Base-by-base conservation (phyloP, 2,113 vertebrate species). In the Dascyllus trimaculatus region DNA sequence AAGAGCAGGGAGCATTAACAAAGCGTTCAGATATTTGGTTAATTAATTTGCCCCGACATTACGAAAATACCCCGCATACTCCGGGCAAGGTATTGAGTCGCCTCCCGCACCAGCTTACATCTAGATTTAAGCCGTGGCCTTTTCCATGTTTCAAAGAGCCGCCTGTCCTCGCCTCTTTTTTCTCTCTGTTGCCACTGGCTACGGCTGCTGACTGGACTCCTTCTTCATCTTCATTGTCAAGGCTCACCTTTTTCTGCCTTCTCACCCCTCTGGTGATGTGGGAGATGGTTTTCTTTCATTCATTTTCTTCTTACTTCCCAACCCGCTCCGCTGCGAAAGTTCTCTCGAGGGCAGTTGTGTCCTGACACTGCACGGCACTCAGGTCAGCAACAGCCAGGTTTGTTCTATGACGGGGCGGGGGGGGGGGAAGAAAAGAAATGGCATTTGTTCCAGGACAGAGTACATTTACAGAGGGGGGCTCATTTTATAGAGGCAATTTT, bases 31-130 rank as follows among this genome's bases (percentile, higher is more conserved):
- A 89, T 85, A 87, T 86, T 88, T 64, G 65, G 67, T 70, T 89
- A 90, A 89, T 89, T 90, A 80, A 91, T 88, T 87, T 73, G 43
- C 71, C 64, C 70, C 10, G 6, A 65, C 22, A 10, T 81, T 58
- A 62, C 7, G 4, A 72, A 75, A 82, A 83, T n/a, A 32, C 38
- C 59, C 78, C 0, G 13, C 40, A 1, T 65, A 69, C 61, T 73
- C 64, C 52, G 35, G 11, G 4, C 40, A 57, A 75, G 78, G 65
- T 82, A 29, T 63, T 6, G 21, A 73, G 49, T 17, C 0, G n/a
- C 61, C n/a, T 66, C n/a, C 63, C 4, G n/a, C 49, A 26, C 26
- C 25, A 4, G 57, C 24, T 76, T 17, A 22, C 1, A 14, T 38
- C 68, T 73, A 10, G 6, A 59, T 68, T 40, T 25, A 73, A 78